A percentile compares a stretch with the other conserved stretches of the same genome.
These are phyloP conservation scores for Lateolabrax maculatus DNA, from an alignment of 2,797 vertebrate genomes.

Conservation along the genomic window DNA sequence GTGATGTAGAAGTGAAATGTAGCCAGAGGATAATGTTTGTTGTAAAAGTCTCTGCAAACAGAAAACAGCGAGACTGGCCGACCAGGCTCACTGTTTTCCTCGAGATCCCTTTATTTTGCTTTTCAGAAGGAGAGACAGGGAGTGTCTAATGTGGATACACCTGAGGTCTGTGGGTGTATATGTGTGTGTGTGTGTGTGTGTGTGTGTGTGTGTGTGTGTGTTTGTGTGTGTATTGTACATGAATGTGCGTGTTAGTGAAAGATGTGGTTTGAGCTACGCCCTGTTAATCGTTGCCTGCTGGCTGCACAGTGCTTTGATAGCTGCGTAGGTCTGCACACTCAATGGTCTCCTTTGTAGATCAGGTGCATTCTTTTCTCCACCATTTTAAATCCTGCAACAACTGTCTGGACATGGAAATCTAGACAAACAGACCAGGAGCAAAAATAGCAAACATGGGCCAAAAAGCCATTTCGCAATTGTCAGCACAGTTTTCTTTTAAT, in stretches of 20 bases:
- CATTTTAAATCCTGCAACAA: constrained; percentile 66
- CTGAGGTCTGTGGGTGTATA: constrained; percentile 75
- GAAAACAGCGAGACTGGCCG: constrained; percentile 40
- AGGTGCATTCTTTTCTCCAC: constrained; percentile 78
- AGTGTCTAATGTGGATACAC: constrained; percentile 80
- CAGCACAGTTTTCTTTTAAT: constrained; percentile 33
- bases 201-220: constrained; percentile 38
- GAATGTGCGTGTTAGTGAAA: constrained; percentile 66
- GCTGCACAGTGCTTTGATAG: constrained; percentile 80
- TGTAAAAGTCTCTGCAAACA: constrained; percentile 55
- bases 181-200: constrained; percentile 22
- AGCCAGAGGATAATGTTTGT: constrained; percentile 45
- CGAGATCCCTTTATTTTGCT: constrained; percentile 67
- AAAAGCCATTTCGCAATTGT: constrained; percentile 28
- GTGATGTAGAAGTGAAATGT: constrained; percentile 25
- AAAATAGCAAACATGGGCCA: constrained; percentile 59
- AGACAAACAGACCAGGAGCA: constrained; percentile 65
- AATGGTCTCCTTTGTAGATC: constrained; percentile 83
- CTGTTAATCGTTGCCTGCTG: constrained; percentile 85
- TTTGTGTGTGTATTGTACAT: constrained; percentile 50
- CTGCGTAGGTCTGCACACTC: constrained; percentile 70
- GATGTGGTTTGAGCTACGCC: constrained; percentile 84
- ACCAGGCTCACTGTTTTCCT: constrained; percentile 46
- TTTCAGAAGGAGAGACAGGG: constrained; percentile 72
- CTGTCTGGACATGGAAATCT: constrained; percentile 78